Evolutionary conservation across 2,797 vertebrate genomes (phyloP).

Genomic region (Pangasius macronema): DNA sequence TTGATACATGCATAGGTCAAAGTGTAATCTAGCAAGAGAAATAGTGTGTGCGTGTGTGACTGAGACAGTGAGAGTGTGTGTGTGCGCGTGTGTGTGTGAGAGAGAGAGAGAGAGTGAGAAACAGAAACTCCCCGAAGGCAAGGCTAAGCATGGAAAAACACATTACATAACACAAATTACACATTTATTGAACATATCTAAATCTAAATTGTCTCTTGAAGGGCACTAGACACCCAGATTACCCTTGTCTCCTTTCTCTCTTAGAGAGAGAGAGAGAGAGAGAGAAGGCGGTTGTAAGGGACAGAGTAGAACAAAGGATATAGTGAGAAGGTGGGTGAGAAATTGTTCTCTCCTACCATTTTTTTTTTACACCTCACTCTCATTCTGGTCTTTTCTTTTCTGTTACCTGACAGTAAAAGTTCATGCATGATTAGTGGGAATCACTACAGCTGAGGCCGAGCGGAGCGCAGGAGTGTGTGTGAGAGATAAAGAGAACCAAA

Average conservation of each 20-base stretch:
- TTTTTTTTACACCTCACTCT: not conserved
- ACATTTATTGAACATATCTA: conserved; percentile 37
- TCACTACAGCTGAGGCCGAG: conserved; percentile 17
- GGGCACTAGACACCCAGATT: conserved; percentile 1
- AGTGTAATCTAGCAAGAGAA: not conserved
- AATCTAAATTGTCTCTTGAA: conserved; percentile 29
- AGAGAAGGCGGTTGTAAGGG: too few species aligned
- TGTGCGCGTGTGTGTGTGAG: not conserved
- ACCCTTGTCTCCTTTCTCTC: not conserved
- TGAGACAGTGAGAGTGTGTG: too few species aligned
- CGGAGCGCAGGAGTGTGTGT: not conserved
- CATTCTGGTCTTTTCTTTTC: not conserved
- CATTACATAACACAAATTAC: conserved; percentile 46
- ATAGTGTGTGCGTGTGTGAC: not conserved
- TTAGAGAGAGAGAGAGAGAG: too few species aligned
- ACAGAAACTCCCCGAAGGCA: conserved; percentile 11
- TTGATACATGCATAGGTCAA: not conserved
- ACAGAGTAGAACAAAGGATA: too few species aligned
- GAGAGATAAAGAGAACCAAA: conserved; percentile 9
- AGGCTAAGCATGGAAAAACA: conserved; percentile 33
- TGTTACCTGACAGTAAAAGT: conserved; percentile 9
- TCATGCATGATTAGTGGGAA: conserved; percentile 9
- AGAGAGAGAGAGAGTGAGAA: not conserved
- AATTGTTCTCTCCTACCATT: not conserved
- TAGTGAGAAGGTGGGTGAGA: too few species aligned